Base-by-base conservation (phyloP, 1,140 invertebrate genomes). In the Sinonovacula constricta region DNA sequence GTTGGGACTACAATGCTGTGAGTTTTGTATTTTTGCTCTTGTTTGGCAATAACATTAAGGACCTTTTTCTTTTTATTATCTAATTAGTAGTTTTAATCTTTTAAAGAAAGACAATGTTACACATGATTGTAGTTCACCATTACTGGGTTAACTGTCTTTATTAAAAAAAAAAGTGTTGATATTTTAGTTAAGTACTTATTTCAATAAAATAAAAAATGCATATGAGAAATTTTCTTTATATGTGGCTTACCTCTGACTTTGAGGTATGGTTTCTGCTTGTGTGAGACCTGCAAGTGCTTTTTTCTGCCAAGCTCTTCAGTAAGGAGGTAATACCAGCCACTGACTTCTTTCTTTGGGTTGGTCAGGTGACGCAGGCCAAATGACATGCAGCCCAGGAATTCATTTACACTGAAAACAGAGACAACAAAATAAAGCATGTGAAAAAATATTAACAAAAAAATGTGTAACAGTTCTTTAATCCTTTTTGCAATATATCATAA, bases 381-480 rank as follows among this genome's bases (percentile, higher is more conserved):
- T 83, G 94, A 95, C 92, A 94, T 94, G 88, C 94, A 95, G 92
- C 95, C 95, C 89, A 95, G 90, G 89, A 95, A 95, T 90, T 95
- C 94, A 92, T 94, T 95, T 83, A 94, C 93, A 91, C 94, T 95
- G 93, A 1, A 93, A 93, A 81, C 89, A 63, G 79, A 77, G n/a
- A n/a, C n/a, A n/a, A n/a, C n/a, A n/a, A n/a, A n/a, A n/a, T n/a
- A n/a, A n/a, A n/a, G n/a, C n/a, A n/a, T n/a, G n/a, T n/a, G n/a
- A n/a, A n/a, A n/a, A n/a, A n/a, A n/a, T n/a, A n/a, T n/a, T n/a
- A n/a, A n/a, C n/a, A n/a, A n/a, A n/a, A n/a, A n/a, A n/a, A n/a
- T n/a, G n/a, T n/a, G n/a, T n/a, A n/a, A n/a, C n/a, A n/a, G n/a
- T n/a, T n/a, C n/a, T n/a, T n/a, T n/a, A n/a, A n/a, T n/a, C n/a